phyloP scores from a whole-genome alignment of 2,888 invertebrate genomes.

The Linnaemya vulpina region DNA sequence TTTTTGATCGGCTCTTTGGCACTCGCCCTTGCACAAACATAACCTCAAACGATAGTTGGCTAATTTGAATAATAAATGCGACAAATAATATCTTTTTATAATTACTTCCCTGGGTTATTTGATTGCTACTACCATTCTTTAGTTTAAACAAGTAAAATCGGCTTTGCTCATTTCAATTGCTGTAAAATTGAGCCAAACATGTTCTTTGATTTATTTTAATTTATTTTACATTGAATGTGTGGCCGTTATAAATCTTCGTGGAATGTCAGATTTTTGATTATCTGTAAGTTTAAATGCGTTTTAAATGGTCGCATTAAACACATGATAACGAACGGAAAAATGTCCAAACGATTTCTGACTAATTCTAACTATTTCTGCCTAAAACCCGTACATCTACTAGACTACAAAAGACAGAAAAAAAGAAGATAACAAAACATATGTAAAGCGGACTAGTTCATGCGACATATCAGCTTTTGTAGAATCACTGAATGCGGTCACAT shows the following conservation, averaged over 20 bases:
- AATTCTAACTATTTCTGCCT: slow-evolving; percentile 23
- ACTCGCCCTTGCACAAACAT: too few species aligned
- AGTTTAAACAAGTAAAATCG: slow-evolving; percentile 18
- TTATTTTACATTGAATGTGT: slow-evolving; percentile 18
- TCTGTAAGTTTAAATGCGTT: not conserved
- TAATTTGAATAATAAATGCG: not conserved
- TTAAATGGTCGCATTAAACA: slow-evolving; percentile 5
- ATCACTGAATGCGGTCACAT: not conserved
- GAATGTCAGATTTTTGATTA: slow-evolving; percentile 13
- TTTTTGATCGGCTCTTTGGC: too few species aligned
- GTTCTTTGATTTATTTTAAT: slow-evolving; percentile 19
- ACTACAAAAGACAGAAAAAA: not conserved
- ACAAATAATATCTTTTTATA: not conserved
- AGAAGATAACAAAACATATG: not conserved
- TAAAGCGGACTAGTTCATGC: slow-evolving; percentile 19
- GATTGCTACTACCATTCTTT: slow-evolving; percentile 11
- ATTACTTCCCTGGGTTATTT: not conserved
- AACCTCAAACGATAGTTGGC: not conserved
- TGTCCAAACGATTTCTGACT: slow-evolving; percentile 1
- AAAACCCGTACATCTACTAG: slow-evolving; percentile 13
- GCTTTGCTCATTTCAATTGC: slow-evolving; percentile 12
- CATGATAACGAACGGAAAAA: slow-evolving; percentile 5
- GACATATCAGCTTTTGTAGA: not conserved
- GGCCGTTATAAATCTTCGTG: slow-evolving; percentile 2
- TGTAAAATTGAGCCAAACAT: not conserved